These are phyloP conservation scores for Platycercus adscitus DNA, from an alignment of 2,113 vertebrate species.

Conservation along the genomic window DNA sequence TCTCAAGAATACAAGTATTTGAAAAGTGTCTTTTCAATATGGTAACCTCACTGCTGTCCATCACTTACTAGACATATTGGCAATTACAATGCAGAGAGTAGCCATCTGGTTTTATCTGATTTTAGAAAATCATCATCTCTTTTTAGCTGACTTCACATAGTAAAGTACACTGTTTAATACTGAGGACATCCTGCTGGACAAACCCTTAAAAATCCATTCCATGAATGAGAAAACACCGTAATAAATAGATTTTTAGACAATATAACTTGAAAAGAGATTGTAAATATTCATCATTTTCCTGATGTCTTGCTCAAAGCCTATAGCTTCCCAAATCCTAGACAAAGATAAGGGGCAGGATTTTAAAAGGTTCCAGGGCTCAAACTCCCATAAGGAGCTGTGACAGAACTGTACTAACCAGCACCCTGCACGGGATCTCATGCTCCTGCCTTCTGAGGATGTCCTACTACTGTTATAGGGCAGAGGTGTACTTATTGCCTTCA, in stretches of 20 bases:
- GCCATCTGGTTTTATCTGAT: neutral
- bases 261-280: neutral
- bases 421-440: neutral
- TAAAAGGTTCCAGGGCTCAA: neutral
- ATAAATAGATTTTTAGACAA: neutral
- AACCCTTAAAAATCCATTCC: neutral
- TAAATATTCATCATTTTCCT: neutral
- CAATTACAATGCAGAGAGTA: neutral
- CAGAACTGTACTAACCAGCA: neutral
- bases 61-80: neutral
- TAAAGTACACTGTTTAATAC: neutral
- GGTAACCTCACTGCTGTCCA: neutral
- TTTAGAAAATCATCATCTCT: neutral
- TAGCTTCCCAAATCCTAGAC: neutral
- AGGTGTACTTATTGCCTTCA: neutral
- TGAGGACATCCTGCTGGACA: neutral
- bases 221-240: neutral
- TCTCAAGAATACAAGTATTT: neutral
- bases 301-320: neutral
- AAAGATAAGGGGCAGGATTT: neutral
- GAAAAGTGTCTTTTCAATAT: neutral
- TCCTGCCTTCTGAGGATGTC: neutral
- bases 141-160: neutral
- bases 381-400: rapidly evolving
- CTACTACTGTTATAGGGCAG: rapidly evolving